phyloP scores from a whole-genome alignment of 2,888 invertebrate species.

The Yponomeuta sedellus region DNA sequence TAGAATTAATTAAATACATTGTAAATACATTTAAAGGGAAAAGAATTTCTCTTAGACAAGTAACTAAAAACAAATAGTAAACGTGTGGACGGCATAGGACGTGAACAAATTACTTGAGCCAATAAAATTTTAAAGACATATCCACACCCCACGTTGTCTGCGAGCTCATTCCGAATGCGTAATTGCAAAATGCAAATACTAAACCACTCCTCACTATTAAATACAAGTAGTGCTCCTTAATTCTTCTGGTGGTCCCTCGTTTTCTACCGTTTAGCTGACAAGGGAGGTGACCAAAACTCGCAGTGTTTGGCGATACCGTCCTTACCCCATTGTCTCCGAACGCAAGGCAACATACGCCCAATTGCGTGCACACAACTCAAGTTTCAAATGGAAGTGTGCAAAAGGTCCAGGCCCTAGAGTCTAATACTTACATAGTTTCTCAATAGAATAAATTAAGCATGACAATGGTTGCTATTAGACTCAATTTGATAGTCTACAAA shows the following conservation, averaged over 20 bases:
- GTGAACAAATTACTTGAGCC: no score
- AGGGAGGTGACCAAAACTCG: neutral
- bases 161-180: neutral
- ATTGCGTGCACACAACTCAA: slow-evolving; percentile 50
- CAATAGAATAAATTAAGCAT: no score
- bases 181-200: slow-evolving; percentile 14
- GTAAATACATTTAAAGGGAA: no score
- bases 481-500: no score
- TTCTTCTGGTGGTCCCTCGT: neutral
- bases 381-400: slow-evolving; percentile 14
- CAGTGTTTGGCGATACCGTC: neutral
- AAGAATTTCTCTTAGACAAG: no score
- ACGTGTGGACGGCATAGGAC: no score
- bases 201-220: neutral
- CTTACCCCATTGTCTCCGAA: neutral
- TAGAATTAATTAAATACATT: no score
- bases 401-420: no score
- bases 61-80: no score
- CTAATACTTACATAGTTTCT: no score
- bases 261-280: neutral
- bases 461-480: no score
- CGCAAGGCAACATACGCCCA: slow-evolving; percentile 47
- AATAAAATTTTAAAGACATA: no score
- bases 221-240: neutral
- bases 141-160: neutral